Evolutionary conservation across 2,797 vertebrate genomes (phyloP).

Genomic region (Rhinophrynus dorsalis): DNA sequence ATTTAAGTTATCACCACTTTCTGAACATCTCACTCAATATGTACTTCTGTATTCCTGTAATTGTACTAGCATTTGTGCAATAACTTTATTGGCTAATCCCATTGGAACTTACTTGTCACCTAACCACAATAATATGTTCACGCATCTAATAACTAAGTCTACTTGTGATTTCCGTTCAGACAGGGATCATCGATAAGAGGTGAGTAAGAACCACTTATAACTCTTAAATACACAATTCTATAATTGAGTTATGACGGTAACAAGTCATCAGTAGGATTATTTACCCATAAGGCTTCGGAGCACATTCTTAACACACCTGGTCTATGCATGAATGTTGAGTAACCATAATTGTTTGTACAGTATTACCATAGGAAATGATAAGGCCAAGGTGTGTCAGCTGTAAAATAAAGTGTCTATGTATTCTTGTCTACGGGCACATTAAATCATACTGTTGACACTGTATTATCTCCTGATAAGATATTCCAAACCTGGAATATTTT

Average conservation of each 20-base stretch:
- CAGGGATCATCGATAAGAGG: conserved; percentile 9
- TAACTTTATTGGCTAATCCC: neutral
- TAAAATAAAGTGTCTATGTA: conserved; percentile 34
- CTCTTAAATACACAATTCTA: conserved; percentile 24
- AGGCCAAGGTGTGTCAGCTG: conserved; percentile 35
- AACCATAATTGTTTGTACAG: conserved; percentile 24
- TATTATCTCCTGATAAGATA: conserved; percentile 43
- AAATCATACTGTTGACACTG: conserved; percentile 37
- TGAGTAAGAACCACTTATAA: conserved; percentile 9
- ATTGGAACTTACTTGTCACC: neutral
- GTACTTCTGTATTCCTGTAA: too few relatives aligned
- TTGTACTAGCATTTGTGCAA: neutral
- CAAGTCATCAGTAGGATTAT: conserved; percentile 13
- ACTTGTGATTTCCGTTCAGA: neutral
- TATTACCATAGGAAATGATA: conserved; percentile 41
- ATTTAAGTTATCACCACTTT: too few relatives aligned
- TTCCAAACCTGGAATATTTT: conserved; percentile 34
- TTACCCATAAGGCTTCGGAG: conserved; percentile 2
- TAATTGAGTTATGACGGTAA: conserved; percentile 32
- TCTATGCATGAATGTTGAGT: conserved; percentile 14
- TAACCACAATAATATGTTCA: neutral
- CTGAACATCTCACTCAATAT: too few relatives aligned
- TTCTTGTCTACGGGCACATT: conserved; percentile 29
- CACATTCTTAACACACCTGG: conserved; percentile 38
- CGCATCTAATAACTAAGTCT: neutral